Conservation (phyloP, 2,113 vertebrate species). For the Bothrops jararaca region DNA sequence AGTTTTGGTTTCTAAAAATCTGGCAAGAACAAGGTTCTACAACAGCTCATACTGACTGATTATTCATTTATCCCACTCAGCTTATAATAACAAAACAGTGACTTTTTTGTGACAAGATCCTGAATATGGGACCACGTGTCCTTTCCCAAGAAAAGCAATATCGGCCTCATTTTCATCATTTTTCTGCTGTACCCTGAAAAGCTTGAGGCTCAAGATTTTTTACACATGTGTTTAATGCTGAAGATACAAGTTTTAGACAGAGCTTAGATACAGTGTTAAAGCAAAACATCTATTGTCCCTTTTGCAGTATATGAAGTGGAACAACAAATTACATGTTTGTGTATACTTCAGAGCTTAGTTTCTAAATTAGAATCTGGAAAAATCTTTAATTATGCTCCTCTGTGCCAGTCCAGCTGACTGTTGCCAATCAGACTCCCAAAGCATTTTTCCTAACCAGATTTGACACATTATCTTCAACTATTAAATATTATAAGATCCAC, state of each 20-base stretch:
- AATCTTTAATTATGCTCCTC: neutral
- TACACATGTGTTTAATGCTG: neutral
- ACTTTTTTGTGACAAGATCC: neutral
- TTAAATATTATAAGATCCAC: neutral
- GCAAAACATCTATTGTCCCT: neutral
- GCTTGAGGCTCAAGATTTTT: neutral
- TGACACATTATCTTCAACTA: neutral
- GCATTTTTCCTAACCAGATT: neutral
- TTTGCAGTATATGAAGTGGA: neutral
- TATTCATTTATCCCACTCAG: neutral
- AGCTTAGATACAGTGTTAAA: neutral
- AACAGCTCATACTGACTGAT: neutral
- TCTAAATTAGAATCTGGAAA: neutral
- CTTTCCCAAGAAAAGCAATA: neutral
- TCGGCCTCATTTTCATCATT: neutral
- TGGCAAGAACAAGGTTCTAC: neutral
- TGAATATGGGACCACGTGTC: neutral
- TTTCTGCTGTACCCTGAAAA: neutral
- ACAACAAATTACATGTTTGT: neutral
- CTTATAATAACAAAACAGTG: neutral
- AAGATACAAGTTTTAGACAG: neutral
- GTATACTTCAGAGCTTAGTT: neutral
- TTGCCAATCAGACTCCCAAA: neutral
- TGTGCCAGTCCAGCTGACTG: neutral
- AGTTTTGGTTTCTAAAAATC: neutral